Percentiles rank a stretch among this genome's conserved stretches.
Conservation (phyloP, 2,797 vertebrate genomes). For the Petrocephalus schoutedeni region DNA sequence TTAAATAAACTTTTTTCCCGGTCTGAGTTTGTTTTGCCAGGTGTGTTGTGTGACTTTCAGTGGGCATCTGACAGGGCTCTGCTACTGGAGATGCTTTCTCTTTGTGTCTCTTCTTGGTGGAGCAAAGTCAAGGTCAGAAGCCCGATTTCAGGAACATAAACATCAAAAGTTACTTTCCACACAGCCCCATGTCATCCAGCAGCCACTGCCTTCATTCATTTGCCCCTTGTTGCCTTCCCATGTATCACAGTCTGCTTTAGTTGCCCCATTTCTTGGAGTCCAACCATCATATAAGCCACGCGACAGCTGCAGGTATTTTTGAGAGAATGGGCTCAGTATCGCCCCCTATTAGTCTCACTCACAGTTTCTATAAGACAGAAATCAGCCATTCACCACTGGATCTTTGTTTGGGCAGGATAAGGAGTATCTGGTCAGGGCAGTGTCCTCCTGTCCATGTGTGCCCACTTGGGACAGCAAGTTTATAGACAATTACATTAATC, state of each 20-base stretch:
- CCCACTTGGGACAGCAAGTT: background rate
- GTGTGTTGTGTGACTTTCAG: background rate
- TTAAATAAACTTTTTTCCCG: constrained; percentile 51
- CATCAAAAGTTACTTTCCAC: background rate
- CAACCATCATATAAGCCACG: background rate
- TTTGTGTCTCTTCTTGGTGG: background rate
- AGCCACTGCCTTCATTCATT: background rate
- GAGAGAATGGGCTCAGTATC: background rate
- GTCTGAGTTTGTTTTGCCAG: constrained; percentile 28
- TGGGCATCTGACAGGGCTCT: background rate
- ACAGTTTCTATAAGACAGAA: background rate
- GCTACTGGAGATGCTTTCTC: background rate
- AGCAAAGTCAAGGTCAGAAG: background rate
- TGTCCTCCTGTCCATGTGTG: background rate
- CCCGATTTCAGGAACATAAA: background rate
- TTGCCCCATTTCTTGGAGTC: background rate
- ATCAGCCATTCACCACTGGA: background rate
- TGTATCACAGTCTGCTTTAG: background rate
- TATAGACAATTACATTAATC: background rate
- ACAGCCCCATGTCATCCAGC: background rate
- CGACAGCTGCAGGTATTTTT: background rate
- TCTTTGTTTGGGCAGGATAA: background rate
- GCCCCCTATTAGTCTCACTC: background rate
- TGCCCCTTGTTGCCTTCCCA: background rate
- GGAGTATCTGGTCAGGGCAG: background rate